A percentile compares a stretch with the other conserved stretches of the same genome.
Conservation (phyloP, 1,140 invertebrate genomes). For the Plutomurus gul region DNA sequence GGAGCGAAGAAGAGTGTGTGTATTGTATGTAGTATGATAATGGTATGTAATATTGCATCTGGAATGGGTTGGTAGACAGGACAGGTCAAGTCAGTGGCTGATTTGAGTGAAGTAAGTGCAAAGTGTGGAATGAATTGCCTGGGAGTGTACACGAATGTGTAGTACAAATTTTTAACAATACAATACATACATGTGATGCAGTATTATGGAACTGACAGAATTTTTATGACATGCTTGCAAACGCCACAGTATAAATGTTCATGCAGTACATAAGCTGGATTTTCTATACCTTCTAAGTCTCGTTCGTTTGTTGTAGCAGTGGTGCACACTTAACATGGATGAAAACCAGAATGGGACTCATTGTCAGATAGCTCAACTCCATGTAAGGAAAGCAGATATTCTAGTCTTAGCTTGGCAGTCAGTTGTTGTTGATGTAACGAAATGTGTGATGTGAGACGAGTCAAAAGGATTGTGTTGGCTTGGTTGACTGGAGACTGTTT, state of each 20-base stretch:
- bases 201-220: neutral
- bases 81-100: neutral
- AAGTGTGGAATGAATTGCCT: constrained; percentile 32
- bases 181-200: neutral
- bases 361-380: neutral
- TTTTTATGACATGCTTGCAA: neutral
- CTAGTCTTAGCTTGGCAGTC: constrained; percentile 12
- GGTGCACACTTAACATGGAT: neutral
- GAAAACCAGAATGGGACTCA: constrained; percentile 3
- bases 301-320: neutral
- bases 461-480: neutral
- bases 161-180: neutral
- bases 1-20: too few relatives aligned
- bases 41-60: neutral
- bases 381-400: constrained; percentile 37
- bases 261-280: neutral
- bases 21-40: neutral
- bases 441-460: neutral
- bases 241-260: neutral
- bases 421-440: neutral
- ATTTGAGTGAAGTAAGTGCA: neutral
- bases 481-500: neutral
- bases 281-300: neutral
- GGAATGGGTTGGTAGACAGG: neutral
- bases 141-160: neutral